Percentiles rank a stretch among this genome's conserved stretches.
These are phyloP conservation scores for Lutraria lutraria DNA, from an alignment of 2,888 invertebrate genomes.

Conservation along the genomic window DNA sequence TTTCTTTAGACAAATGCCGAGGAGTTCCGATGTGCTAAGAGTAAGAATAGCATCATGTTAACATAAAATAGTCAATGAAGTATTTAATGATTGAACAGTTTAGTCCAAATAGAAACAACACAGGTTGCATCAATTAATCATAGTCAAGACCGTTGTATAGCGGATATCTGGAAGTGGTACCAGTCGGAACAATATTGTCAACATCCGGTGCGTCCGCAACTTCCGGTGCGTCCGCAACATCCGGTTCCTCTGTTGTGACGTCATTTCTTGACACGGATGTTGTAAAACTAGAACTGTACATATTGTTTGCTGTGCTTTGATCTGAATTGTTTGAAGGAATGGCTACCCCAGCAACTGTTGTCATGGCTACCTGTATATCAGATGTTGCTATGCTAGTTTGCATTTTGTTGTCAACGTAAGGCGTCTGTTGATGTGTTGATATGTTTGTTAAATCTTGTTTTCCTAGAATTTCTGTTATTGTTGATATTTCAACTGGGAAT, in stretches of 20 bases:
- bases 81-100: too few species aligned
- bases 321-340: background rate
- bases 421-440: background rate
- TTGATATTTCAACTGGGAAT: background rate
- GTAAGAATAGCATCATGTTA: too few species aligned
- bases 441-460: background rate
- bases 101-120: too few species aligned
- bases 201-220: background rate
- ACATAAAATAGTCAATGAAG: too few species aligned
- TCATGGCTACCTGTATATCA: background rate
- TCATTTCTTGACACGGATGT: background rate
- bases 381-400: background rate
- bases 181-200: background rate
- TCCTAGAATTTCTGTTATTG: background rate
- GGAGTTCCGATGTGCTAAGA: too few species aligned
- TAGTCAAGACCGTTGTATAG: background rate
- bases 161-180: background rate
- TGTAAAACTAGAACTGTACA: background rate
- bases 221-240: background rate
- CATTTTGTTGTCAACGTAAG: background rate
- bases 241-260: background rate
- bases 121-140: background rate
- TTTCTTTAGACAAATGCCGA: too few species aligned
- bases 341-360: background rate
- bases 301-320: background rate